phyloP scores from a whole-genome alignment of 92 coral and sea anemone genomes.

The Porites evermanni region DNA sequence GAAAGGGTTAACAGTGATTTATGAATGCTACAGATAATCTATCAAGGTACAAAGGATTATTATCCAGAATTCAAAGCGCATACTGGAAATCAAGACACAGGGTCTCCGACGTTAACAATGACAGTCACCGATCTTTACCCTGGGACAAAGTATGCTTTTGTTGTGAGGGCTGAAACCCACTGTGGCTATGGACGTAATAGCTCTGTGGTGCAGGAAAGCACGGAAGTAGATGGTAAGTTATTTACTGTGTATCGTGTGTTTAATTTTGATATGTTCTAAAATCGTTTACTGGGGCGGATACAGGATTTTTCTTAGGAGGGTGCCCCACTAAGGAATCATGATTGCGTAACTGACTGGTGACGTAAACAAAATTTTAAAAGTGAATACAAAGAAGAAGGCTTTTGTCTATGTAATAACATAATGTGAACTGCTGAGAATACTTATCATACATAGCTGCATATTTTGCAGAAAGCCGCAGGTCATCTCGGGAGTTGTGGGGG shows the following conservation, averaged over 20 bases:
- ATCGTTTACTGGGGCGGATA: neutral
- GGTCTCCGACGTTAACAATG: neutral
- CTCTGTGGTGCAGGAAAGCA: neutral
- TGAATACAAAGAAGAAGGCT: too few species aligned
- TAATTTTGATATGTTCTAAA: neutral
- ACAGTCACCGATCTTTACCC: conserved; percentile 10
- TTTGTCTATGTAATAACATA: too few species aligned
- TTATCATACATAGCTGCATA: too few species aligned
- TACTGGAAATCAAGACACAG: neutral
- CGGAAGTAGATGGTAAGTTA: neutral
- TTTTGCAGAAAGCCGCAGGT: too few species aligned
- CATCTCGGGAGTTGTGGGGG: too few species aligned
- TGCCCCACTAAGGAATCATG: neutral
- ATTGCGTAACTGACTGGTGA: neutral
- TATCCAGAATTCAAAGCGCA: neutral
- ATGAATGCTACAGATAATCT: neutral
- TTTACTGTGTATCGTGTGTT: neutral
- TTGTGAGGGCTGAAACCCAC: conserved; percentile 1
- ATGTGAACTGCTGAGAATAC: too few species aligned
- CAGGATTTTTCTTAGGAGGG: too few species aligned
- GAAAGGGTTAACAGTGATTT: neutral
- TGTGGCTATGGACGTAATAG: conserved; percentile 35
- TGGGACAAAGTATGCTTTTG: conserved; percentile 18
- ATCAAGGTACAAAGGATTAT: conserved; percentile 1
- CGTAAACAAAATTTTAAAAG: neutral